A percentile compares a stretch with the other conserved stretches of the same genome.
Evolutionary conservation across 2,888 invertebrate species (phyloP).

Genomic region (Ametastegia equiseti): DNA sequence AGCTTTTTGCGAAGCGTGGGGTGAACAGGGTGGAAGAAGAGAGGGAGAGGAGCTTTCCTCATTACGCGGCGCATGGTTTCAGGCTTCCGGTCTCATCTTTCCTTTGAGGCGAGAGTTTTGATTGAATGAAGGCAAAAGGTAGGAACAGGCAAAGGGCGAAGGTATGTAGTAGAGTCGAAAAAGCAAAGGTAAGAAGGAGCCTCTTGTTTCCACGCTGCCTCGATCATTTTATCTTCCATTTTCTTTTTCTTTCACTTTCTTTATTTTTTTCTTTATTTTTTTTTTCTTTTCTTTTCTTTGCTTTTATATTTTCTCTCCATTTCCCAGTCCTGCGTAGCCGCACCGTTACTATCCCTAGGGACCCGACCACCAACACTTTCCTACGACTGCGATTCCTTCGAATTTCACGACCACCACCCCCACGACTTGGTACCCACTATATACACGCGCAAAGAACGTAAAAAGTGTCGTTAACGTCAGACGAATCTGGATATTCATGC

Average conservation of each 20-base stretch:
- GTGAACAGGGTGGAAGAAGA: conserved; percentile 38
- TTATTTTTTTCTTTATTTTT: too few species aligned
- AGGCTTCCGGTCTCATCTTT: conserved; percentile 66
- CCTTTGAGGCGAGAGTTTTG: conserved; percentile 67
- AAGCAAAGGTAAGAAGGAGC: conserved; percentile 53
- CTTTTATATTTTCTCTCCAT: conserved; percentile 27
- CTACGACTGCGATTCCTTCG: neutral
- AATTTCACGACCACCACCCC: neutral
- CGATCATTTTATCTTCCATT: conserved; percentile 61
- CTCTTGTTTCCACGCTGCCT: conserved; percentile 62
- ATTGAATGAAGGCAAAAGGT: conserved; percentile 66
- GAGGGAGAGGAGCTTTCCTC: conserved; percentile 63
- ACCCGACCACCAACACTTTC: conserved; percentile 9
- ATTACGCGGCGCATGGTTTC: conserved; percentile 65
- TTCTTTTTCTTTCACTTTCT: conserved; percentile 47
- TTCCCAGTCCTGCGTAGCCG: conserved; percentile 24
- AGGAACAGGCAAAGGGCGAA: conserved; percentile 53
- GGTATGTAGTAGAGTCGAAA: conserved; percentile 23
- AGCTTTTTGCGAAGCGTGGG: conserved; percentile 38
- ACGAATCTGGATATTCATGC: conserved; percentile 21
- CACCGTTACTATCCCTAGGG: conserved; percentile 14
- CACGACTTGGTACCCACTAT: neutral
- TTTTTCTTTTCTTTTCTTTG: conserved; percentile 18
- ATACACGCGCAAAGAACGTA: conserved; percentile 22
- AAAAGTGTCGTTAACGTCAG: conserved; percentile 24